Conservation (phyloP, 2,113 vertebrate species). For the Ceyx melanurus region DNA sequence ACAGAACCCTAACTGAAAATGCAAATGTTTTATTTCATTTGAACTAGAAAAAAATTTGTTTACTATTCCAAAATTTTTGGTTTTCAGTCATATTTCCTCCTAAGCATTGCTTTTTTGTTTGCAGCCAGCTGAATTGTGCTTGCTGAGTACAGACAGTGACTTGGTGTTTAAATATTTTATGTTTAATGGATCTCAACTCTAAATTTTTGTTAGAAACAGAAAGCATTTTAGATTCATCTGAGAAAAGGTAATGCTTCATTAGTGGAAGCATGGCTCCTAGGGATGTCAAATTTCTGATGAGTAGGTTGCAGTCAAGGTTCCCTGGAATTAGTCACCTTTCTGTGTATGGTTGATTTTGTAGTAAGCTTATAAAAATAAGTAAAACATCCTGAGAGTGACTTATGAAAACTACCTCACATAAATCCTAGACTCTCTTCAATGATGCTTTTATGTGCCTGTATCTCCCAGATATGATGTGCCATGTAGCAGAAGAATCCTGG, state of each 20-base stretch:
- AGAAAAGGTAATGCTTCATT: not conserved
- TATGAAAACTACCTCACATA: not conserved
- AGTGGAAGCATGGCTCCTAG: not conserved
- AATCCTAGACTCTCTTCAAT: not conserved
- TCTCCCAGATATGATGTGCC: not conserved
- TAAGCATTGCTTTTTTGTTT: not conserved
- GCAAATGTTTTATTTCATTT: not conserved
- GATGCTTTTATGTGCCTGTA: not conserved
- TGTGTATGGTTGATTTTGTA: not conserved
- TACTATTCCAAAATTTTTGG: not conserved
- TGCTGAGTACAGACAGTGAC: not conserved
- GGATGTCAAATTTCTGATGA: not conserved
- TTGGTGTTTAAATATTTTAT: not conserved
- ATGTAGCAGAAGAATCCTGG: not conserved
- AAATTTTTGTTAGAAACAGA: not conserved
- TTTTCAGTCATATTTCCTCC: not conserved
- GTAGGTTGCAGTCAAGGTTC: not conserved
- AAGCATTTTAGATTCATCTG: not conserved
- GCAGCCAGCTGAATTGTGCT: not conserved
- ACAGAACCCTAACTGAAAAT: not conserved
- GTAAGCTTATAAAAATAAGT: not conserved
- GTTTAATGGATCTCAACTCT: not conserved
- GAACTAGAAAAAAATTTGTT: not conserved
- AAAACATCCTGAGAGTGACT: not conserved
- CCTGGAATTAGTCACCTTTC: not conserved